These are phyloP conservation scores for Diprion similis DNA, from an alignment of 1,140 invertebrate genomes.

Conservation along the genomic window DNA sequence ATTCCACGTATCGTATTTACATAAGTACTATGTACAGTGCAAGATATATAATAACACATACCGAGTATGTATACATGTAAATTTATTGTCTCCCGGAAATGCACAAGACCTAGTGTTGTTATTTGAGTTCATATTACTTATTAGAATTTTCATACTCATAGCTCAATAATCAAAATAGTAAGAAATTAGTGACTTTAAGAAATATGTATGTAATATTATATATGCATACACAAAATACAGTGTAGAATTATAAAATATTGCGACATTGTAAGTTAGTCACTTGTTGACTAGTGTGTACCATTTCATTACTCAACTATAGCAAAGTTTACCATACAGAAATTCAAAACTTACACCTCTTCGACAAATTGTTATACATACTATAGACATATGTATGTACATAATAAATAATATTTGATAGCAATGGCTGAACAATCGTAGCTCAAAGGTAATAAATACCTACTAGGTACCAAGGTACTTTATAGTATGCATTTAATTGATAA, in stretches of 20 bases:
- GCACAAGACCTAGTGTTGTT: neutral
- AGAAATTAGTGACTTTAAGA: too few species aligned
- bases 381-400: neutral
- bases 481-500: too few species aligned
- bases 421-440: too few species aligned
- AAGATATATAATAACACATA: conserved; percentile 2
- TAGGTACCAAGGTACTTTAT: too few species aligned
- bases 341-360: too few species aligned
- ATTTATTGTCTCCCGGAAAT: neutral
- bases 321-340: neutral
- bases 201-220: too few species aligned
- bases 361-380: neutral
- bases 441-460: too few species aligned
- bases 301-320: neutral
- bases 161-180: neutral
- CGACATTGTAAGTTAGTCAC: neutral
- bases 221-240: too few species aligned
- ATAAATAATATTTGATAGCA: neutral
- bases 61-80: neutral
- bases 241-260: too few species aligned
- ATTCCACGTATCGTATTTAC: neutral
- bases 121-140: neutral
- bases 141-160: neutral
- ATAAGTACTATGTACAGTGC: neutral
- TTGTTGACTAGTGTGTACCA: neutral